These are phyloP conservation scores for Silurus meridionalis DNA, from an alignment of 2,113 vertebrate species.

Conservation along the genomic window DNA sequence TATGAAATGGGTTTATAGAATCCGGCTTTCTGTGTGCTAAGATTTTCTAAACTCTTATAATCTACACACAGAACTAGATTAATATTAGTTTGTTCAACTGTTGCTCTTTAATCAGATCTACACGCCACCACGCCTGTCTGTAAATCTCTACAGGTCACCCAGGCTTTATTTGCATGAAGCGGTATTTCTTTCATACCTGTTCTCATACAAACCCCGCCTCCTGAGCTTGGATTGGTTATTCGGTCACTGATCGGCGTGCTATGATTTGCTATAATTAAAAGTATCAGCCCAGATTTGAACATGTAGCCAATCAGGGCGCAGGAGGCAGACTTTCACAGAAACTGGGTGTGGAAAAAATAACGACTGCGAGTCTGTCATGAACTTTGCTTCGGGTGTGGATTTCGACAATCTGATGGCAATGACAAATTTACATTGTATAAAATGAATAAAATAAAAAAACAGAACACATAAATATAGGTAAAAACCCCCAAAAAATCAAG, in stretches of 20 bases:
- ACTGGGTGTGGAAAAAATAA: neutral
- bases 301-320: neutral
- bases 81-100: no score
- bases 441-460: no score
- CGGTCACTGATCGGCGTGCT: neutral
- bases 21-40: neutral
- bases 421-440: neutral
- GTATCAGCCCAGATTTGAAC: neutral
- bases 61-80: neutral
- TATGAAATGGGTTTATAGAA: neutral
- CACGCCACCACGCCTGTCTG: neutral
- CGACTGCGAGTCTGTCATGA: neutral
- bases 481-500: no score
- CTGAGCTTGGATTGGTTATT: neutral
- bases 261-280: neutral
- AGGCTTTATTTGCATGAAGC: neutral
- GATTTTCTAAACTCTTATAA: neutral
- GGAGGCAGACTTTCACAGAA: neutral
- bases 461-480: no score
- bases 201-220: neutral
- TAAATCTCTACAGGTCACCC: neutral
- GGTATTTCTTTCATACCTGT: neutral
- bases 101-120: neutral
- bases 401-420: neutral
- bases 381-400: slow-evolving; percentile 37